phyloP scores from a whole-genome alignment of 2,113 vertebrate species.

The Tonatia bakeri region DNA sequence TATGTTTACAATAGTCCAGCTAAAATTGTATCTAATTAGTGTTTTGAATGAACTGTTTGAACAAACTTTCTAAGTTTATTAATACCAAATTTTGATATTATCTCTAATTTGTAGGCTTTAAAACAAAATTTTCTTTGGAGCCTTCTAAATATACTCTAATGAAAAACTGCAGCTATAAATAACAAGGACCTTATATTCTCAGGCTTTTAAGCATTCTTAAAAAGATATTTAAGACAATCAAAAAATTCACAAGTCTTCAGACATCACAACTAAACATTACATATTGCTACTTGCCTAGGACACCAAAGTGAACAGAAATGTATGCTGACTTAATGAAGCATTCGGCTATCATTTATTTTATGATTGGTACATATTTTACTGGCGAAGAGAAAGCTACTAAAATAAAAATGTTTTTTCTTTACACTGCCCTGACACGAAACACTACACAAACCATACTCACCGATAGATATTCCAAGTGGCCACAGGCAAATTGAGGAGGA shows the following conservation, averaged over 20 bases:
- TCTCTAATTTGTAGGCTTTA: background rate
- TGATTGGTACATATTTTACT: background rate
- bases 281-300: background rate
- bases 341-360: background rate
- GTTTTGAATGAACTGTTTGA: background rate
- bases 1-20: background rate
- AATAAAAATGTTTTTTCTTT: background rate
- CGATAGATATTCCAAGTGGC: conserved; percentile 95
- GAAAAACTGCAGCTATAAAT: background rate
- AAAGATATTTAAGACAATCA: conserved; percentile 10
- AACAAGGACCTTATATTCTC: background rate
- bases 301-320: background rate
- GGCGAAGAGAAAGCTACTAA: background rate
- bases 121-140: background rate
- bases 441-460: conserved; percentile 77
- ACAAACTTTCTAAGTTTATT: background rate
- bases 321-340: background rate
- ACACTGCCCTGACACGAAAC: background rate
- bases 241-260: background rate
- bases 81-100: background rate
- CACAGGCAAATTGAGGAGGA: conserved; percentile 95
- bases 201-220: background rate
- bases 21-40: background rate
- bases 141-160: background rate
- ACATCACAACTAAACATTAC: background rate